Evolutionary conservation across 2,113 vertebrate genomes (phyloP).

Genomic region (Mormyrus iriodes): DNA sequence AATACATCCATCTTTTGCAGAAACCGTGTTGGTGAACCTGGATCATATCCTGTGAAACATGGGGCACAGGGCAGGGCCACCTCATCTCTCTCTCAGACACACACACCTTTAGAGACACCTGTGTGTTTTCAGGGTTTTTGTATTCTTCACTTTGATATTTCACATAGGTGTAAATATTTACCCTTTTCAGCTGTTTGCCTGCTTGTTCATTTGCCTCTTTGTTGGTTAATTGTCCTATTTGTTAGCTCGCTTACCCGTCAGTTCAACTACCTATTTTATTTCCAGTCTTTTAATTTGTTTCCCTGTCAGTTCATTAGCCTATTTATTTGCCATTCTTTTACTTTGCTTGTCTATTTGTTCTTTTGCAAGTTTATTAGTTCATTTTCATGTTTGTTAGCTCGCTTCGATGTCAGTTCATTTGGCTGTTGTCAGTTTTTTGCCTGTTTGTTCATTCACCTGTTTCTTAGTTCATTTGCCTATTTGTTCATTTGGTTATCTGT

Average conservation of each 20-base stretch:
- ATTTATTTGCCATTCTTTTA: background rate
- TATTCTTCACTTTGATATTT: background rate
- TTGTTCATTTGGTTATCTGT: background rate
- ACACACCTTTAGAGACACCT: background rate
- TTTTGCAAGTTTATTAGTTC: background rate
- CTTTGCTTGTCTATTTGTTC: background rate
- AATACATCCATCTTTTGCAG: background rate
- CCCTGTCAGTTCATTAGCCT: background rate
- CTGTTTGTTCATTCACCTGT: background rate
- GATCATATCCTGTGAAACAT: background rate
- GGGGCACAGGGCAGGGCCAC: background rate
- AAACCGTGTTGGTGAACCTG: background rate
- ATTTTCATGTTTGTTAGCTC: background rate
- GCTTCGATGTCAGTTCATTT: background rate
- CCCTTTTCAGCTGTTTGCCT: background rate
- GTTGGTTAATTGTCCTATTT: background rate
- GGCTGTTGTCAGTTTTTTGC: background rate
- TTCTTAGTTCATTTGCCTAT: background rate
- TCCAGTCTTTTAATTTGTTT: background rate
- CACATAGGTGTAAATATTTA: background rate
- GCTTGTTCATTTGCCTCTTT: background rate
- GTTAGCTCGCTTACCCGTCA: background rate
- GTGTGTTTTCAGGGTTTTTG: background rate
- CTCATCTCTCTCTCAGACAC: background rate
- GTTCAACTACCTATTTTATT: background rate